These are phyloP conservation scores for Aurelia coerulea DNA, from an alignment of 30 jellyfish, hydroid and myxozoan species.

Conservation along the genomic window DNA sequence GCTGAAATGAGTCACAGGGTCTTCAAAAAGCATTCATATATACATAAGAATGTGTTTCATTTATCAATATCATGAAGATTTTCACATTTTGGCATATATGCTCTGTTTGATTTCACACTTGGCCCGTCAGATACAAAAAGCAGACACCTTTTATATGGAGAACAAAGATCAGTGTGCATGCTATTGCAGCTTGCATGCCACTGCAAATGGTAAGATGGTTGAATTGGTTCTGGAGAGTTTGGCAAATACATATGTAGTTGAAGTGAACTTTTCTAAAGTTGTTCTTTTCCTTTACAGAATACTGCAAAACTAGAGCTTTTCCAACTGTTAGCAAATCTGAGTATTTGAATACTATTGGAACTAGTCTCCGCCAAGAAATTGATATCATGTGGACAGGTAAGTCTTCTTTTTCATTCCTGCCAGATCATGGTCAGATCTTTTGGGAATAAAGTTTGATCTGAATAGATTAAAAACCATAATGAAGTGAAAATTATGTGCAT, in stretches of 20 bases:
- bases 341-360: conserved; percentile 90
- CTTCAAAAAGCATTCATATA: conserved; percentile 25
- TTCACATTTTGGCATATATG: conserved; percentile 24
- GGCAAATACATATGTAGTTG: conserved; percentile 30
- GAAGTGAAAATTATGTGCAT: too few relatives aligned
- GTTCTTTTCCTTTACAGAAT: conserved; percentile 65
- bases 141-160: conserved; percentile 21
- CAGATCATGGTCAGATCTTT: too few relatives aligned
- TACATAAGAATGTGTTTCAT: not conserved
- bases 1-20: conserved; percentile 37
- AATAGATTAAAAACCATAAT: too few relatives aligned
- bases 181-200: not conserved
- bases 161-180: conserved; percentile 12
- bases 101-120: conserved; percentile 46
- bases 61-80: not conserved
- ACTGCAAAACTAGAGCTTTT: conserved; percentile 90
- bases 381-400: conserved; percentile 97
- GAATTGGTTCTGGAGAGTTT: conserved; percentile 55
- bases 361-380: conserved; percentile 61
- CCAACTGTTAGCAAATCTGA: conserved; percentile 88
- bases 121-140: conserved; percentile 17
- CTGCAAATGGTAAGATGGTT: conserved; percentile 47
- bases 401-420: not conserved
- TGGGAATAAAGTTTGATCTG: too few relatives aligned
- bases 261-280: not conserved